Base-by-base conservation (phyloP, 2,888 invertebrate genomes). In the Polydrusus cervinus region DNA sequence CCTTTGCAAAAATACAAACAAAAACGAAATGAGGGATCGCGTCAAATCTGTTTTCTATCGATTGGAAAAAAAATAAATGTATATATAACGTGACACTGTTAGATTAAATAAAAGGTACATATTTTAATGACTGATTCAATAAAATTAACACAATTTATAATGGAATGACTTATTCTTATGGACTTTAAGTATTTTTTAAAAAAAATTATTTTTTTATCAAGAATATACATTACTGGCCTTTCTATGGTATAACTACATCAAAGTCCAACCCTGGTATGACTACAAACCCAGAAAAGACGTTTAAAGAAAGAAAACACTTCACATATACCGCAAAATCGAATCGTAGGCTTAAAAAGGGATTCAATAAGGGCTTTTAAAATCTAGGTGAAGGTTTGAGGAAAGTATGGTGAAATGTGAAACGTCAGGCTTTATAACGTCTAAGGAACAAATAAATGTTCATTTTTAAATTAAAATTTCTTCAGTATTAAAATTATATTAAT, bases 1-100 rank as follows among this genome's bases (percentile, higher is more conserved):
- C 70, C 70, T 70, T 65, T 64, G 43, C 62, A 71, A 71, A 64
- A 71, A 71, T 55, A 61, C 53, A 71, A 62, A 71, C 62, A 71
- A 71, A 71, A 69, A 69, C 47, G 43, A 65, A 70, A 70, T 70
- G 62, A 62, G 62, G 47, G 40, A 61, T 53, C 20, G 38, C 30
- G 38, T 38, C 25, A 67, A 67, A 67, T 67, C 51, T 67, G 67
- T 30, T 65, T 65, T 43, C 25, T 67, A 67, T 67, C 40, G 55
- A 67, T 67, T 67, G 13, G 43, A 40, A 45, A 62, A 61, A 20
- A 49, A 49, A 18, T 3, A 14, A 8, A 8, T 34, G 7, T 34
- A 6, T 34, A 7, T 34, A 34, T 8, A 34, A 8, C 9, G 7
- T 34, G 34, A 34, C 34, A 9, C 34, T 7, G 7, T n/a, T n/a